phyloP scores from a whole-genome alignment of 1,140 invertebrate genomes.

The Drosophila repleta region DNA sequence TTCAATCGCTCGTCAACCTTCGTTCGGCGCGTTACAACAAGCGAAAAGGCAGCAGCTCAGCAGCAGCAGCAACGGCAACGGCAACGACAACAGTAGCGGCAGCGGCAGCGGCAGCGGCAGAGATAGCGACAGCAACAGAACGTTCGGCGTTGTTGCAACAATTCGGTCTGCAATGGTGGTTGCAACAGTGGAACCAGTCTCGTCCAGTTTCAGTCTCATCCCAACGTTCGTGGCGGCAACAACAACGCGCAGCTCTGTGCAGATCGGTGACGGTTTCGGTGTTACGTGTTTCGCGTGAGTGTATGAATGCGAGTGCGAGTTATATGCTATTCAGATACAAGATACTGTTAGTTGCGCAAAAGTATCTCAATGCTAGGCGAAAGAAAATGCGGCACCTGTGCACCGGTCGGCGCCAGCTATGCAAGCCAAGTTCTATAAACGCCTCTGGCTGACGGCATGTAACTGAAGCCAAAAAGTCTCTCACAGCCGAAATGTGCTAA shows the following conservation, averaged over 20 bases:
- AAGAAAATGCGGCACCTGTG: conserved; percentile 67
- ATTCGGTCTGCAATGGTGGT: conserved; percentile 46
- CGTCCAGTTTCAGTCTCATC: conserved; percentile 62
- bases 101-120: conserved; percentile 14
- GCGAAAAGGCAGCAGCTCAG: conserved; percentile 33
- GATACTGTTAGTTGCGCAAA: conserved; percentile 10
- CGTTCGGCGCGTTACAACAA: conserved; percentile 72
- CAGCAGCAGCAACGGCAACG: conserved; percentile 9
- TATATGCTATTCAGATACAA: conserved; percentile 5
- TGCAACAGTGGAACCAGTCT: conserved; percentile 38
- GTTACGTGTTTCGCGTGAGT: conserved; percentile 36
- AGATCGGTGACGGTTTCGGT: conserved; percentile 28
- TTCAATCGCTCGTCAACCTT: conserved; percentile 75
- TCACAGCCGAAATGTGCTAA: conserved; percentile 39
- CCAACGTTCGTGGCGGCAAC: conserved; percentile 67
- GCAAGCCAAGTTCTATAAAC: conserved; percentile 49
- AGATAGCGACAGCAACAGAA: conserved; percentile 9
- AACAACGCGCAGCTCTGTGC: conserved; percentile 35
- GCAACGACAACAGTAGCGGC: not conserved
- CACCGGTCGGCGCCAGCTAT: conserved; percentile 41
- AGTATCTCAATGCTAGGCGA: conserved; percentile 29
- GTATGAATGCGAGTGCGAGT: not conserved
- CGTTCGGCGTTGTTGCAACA: conserved; percentile 36
- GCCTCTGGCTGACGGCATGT: conserved; percentile 31
- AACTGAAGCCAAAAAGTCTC: conserved; percentile 40